Evolutionary conservation across 2,888 invertebrate species (phyloP).

Genomic region (Pseudoips prasinana): DNA sequence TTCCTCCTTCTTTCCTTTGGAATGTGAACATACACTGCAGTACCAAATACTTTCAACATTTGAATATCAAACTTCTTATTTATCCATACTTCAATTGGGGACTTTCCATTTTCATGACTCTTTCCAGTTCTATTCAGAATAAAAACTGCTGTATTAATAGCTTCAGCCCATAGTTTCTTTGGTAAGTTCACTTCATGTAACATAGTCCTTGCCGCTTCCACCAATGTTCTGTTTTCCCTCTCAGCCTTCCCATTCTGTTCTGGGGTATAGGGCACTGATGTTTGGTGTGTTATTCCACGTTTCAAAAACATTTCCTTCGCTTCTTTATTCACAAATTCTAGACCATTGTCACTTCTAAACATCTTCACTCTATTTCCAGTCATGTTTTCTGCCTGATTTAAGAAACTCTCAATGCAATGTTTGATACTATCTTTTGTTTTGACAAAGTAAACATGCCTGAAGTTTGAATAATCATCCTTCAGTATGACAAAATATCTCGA

Average conservation of each 20-base stretch:
- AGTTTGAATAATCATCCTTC: slow-evolving; percentile 1
- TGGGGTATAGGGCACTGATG: background rate
- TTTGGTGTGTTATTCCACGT: slow-evolving; percentile 1
- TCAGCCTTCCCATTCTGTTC: slow-evolving; percentile 3
- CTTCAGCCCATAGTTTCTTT: background rate
- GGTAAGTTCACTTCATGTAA: background rate
- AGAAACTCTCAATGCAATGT: background rate
- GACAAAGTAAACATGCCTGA: slow-evolving; percentile 1
- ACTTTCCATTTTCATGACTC: background rate
- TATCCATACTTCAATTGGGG: slow-evolving; percentile 4
- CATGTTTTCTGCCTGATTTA: background rate
- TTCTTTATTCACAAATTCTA: background rate
- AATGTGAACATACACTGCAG: slow-evolving; percentile 1
- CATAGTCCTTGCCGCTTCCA: slow-evolving; percentile 1
- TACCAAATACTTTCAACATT: slow-evolving; percentile 2
- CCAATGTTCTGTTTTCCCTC: slow-evolving; percentile 2
- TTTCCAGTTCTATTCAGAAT: slow-evolving; percentile 3
- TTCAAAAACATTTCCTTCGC: background rate
- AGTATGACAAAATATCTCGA: slow-evolving; percentile 1
- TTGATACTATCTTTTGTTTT: background rate
- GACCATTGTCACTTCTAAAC: background rate
- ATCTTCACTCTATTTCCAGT: background rate
- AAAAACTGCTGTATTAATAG: slow-evolving; percentile 1
- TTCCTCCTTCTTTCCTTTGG: slow-evolving; percentile 3
- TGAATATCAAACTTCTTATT: slow-evolving; percentile 1